Evolutionary conservation across 92 coral and sea anemone genomes (phyloP).

Genomic region (Parazoanthus darwini): DNA sequence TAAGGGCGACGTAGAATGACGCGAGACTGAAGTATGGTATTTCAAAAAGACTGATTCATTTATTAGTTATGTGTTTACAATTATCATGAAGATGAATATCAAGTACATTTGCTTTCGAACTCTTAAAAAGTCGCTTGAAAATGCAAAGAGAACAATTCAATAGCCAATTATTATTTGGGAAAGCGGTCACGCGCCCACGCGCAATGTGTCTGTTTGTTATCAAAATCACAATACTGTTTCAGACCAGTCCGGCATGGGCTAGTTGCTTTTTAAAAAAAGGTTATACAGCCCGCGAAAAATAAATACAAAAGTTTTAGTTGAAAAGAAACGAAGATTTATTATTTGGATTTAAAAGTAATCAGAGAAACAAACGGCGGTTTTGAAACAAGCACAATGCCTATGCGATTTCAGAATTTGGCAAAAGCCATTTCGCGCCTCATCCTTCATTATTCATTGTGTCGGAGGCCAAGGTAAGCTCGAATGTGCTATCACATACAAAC

Average conservation of each 20-base stretch:
- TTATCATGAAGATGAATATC: not conserved
- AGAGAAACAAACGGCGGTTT: not conserved
- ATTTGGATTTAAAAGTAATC: not conserved
- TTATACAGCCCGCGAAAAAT: not conserved
- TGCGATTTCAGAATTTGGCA: slow-evolving; percentile 11
- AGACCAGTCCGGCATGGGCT: not conserved
- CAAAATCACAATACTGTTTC: not conserved
- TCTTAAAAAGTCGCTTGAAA: not conserved
- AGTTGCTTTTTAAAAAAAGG: not conserved
- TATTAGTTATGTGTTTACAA: too few species aligned
- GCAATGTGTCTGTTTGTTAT: slow-evolving; percentile 1
- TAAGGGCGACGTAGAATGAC: not conserved
- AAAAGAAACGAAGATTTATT: not conserved
- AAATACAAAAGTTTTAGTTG: not conserved
- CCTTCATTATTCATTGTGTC: slow-evolving; percentile 15
- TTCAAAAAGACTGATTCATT: not conserved
- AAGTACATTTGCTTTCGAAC: not conserved
- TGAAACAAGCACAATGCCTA: not conserved
- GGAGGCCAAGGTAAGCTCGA: slow-evolving; percentile 6
- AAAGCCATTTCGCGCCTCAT: not conserved
- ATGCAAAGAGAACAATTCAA: not conserved
- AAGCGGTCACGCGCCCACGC: slow-evolving; percentile 11
- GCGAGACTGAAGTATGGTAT: not conserved
- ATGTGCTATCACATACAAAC: not conserved
- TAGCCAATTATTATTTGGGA: not conserved